Conservation (phyloP, 2,888 invertebrate species). For the Phanerotoma sp. region DNA sequence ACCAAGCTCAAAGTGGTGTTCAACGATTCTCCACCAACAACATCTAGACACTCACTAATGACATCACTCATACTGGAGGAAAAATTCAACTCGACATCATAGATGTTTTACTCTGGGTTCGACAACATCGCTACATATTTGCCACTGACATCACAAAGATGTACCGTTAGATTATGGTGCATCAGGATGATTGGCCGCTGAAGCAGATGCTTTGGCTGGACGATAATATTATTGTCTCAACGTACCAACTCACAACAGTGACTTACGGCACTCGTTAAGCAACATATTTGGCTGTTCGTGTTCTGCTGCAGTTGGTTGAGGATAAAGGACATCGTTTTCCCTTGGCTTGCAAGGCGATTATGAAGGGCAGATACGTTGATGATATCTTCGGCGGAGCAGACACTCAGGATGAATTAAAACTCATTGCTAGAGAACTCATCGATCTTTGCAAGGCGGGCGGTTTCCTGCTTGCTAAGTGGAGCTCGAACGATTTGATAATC, state of each 20-base stretch:
- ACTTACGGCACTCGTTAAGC: background rate
- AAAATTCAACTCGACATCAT: background rate
- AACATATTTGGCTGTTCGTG: background rate
- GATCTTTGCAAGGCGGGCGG: background rate
- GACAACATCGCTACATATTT: conserved; percentile 6
- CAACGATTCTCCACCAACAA: too few species aligned
- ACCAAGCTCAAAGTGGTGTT: too few species aligned
- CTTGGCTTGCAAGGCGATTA: background rate
- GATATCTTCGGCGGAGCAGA: conserved; percentile 3
- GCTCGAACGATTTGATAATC: too few species aligned
- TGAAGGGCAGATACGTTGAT: conserved; percentile 4
- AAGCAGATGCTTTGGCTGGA: background rate
- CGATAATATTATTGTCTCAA: background rate
- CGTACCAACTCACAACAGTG: background rate
- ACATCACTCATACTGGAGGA: background rate
- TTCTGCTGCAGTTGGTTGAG: background rate
- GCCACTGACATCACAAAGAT: conserved; percentile 9
- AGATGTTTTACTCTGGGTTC: conserved; percentile 11
- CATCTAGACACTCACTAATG: background rate
- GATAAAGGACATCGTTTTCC: conserved; percentile 7
- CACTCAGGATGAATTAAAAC: background rate
- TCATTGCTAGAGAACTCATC: background rate
- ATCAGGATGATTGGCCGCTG: background rate
- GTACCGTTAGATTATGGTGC: conserved; percentile 8
- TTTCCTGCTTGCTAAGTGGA: background rate